Evolutionary conservation across 2,888 invertebrate genomes (phyloP).

Genomic region (Parnassius apollo): DNA sequence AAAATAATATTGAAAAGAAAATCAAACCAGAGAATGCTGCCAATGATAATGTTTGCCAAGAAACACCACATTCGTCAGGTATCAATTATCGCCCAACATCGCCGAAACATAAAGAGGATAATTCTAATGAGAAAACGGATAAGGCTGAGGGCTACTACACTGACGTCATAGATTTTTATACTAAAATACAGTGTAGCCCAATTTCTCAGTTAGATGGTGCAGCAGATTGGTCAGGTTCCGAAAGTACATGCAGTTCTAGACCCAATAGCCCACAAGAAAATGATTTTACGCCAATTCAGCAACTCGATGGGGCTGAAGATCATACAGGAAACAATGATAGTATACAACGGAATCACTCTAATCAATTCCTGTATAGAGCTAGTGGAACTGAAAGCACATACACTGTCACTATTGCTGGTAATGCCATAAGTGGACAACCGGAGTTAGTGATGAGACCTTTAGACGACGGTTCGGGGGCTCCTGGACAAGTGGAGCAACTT

Average conservation of each 20-base stretch:
- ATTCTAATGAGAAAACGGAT: constrained; percentile 54
- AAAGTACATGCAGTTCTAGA: constrained; percentile 72
- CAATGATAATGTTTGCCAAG: constrained; percentile 52
- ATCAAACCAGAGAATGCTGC: constrained; percentile 54
- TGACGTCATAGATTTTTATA: constrained; percentile 78
- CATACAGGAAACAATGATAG: constrained; percentile 67
- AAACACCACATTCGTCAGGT: constrained; percentile 69
- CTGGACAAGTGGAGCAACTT: constrained; percentile 84
- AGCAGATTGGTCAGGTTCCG: constrained; percentile 84
- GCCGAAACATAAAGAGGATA: constrained; percentile 67
- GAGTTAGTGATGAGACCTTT: constrained; percentile 72
- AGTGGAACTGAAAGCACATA: constrained; percentile 73
- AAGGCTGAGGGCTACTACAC: constrained; percentile 71
- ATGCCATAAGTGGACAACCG: constrained; percentile 73
- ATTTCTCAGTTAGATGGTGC: constrained; percentile 87
- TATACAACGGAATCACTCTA: constrained; percentile 57
- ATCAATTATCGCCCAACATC: constrained; percentile 65
- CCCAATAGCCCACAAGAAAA: constrained; percentile 65
- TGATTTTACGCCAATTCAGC: constrained; percentile 80
- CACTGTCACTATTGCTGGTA: constrained; percentile 76
- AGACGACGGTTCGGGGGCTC: constrained; percentile 58
- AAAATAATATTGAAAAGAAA: constrained; percentile 54
- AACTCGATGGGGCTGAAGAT: constrained; percentile 86
- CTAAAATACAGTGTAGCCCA: constrained; percentile 77
- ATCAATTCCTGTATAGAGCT: constrained; percentile 71